Evolutionary conservation across 2,797 vertebrate genomes (phyloP), one percentile per base, ranked within the genome.

Genomic region (Hipposideros larvatus): DNA sequence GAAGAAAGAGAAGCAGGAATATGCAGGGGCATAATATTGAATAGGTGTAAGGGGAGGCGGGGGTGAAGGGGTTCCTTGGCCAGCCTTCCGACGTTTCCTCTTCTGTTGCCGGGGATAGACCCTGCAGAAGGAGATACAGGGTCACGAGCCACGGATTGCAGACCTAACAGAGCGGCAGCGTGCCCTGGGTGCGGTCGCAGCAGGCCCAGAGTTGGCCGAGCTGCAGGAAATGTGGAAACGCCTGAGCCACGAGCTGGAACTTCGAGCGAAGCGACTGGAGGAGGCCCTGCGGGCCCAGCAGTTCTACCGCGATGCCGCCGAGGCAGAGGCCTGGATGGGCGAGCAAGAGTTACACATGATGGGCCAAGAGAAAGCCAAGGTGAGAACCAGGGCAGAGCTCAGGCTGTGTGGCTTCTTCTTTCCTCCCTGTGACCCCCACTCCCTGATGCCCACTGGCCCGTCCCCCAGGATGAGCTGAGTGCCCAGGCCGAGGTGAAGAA

Each of bases 261-360:
- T 99, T n/a, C 98, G 99, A 2, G 99, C 98, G 7, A 94, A 22
- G 1, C 99, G 99, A 14, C 98, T 99, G 0, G 98, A 98, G 71
- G 99, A 99, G 31, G 99, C 99, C 3, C 99, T 99, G 51, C 98
- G 98, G 0, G 99, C 99, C 4, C 99, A 99, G 98, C 99, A 99
- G 98, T 99, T 99, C 98, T 99, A 99, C 77, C 96, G 99, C 0
- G 99, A 99, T 21, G 99, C 99, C 0, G 99, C 99, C 0, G 99
- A 99, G 96, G 99, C 99, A 0, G 99, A 99, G 97, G 99, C 99
- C 68, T 99, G 99, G 99, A 99, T 99, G 99, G 99, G 99, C 2
- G 99, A 99, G 97, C 99, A 99, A 97, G 99, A 99, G 98, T 98
- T 99, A n/a, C 99, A 99, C 97, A 99, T 99, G 99, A 99, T 99